Conservation (phyloP, 2,888 invertebrate species). For the Steinernema carpocapsae region DNA sequence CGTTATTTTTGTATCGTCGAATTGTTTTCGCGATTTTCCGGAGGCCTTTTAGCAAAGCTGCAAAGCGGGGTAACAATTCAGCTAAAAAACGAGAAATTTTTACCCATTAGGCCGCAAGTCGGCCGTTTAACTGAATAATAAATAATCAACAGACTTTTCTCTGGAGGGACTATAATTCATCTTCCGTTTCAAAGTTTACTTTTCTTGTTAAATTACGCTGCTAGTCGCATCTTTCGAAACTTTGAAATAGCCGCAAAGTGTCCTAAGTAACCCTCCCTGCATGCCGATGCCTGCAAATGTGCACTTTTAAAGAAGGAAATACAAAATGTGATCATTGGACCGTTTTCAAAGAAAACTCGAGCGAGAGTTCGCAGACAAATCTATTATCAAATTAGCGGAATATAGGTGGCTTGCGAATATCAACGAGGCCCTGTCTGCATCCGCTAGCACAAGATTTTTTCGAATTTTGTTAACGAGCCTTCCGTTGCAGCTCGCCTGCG, state of each 20-base stretch:
- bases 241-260: too few relatives aligned
- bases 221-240: too few relatives aligned
- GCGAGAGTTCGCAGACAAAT: conserved; percentile 18
- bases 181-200: too few relatives aligned
- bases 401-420: conserved; percentile 26
- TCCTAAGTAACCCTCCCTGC: too few relatives aligned
- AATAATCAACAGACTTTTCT: not conserved
- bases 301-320: too few relatives aligned
- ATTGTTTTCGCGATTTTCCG: not conserved
- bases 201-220: too few relatives aligned
- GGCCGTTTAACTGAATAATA: conserved; percentile 9
- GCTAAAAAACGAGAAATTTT: not conserved
- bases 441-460: too few relatives aligned
- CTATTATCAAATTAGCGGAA: conserved; percentile 17
- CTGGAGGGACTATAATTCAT: not conserved
- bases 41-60: conserved; percentile 10
- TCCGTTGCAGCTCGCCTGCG: not conserved
- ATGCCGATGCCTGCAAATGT: too few relatives aligned
- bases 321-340: conserved; percentile 1
- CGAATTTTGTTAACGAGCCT: not conserved
- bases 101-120: conserved; percentile 1
- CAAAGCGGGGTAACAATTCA: not conserved
- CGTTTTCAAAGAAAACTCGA: not conserved
- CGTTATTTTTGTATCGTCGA: too few relatives aligned
- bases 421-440: not conserved